These are phyloP conservation scores for Bubo bubo DNA, from an alignment of 2,113 vertebrate genomes.

Conservation along the genomic window DNA sequence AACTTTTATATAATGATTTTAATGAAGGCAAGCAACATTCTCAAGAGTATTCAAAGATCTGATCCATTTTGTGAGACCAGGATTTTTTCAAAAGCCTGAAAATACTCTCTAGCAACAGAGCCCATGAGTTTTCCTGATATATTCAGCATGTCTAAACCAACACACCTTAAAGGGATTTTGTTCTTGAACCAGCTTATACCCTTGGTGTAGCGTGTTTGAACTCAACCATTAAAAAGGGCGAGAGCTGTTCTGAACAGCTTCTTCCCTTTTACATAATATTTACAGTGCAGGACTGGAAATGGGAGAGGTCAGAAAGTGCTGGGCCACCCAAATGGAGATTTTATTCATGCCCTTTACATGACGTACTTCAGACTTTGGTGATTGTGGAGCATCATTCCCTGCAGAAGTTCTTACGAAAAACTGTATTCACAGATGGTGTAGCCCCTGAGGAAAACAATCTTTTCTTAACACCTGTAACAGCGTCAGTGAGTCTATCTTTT, in stretches of 20 bases:
- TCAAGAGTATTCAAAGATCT: neutral
- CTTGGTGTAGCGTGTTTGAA: neutral
- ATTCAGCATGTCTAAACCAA: neutral
- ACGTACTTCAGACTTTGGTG: neutral
- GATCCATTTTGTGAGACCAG: rapidly evolving
- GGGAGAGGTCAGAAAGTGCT: neutral
- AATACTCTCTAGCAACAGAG: neutral
- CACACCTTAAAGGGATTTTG: neutral
- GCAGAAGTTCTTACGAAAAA: neutral
- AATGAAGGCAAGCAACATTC: neutral
- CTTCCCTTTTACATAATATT: neutral
- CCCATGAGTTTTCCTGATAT: neutral
- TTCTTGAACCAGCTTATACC: neutral
- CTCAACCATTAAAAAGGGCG: neutral
- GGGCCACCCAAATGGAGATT: neutral
- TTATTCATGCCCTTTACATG: neutral
- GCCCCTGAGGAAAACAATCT: neutral
- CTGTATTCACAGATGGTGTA: neutral
- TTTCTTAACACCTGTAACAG: neutral
- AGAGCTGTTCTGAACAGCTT: neutral
- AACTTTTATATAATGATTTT: neutral
- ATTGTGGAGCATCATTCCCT: neutral
- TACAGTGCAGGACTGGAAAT: neutral
- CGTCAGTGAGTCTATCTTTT: neutral
- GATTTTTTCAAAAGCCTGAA: neutral